phyloP scores from a whole-genome alignment of 1,140 invertebrate genomes.

The Mylabris phalerata region DNA sequence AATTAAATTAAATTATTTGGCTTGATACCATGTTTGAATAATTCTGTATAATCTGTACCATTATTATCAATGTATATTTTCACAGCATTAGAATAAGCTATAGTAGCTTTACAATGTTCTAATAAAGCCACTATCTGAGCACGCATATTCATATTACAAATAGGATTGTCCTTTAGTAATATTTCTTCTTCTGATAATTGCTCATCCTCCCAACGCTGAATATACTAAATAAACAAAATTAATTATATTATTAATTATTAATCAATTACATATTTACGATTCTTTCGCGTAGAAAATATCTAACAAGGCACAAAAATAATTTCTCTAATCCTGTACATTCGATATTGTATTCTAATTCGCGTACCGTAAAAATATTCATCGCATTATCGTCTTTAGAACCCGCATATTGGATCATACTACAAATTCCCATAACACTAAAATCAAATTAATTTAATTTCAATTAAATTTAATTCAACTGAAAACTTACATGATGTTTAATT shows the following conservation, averaged over 20 bases:
- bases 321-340: slow-evolving; percentile 9
- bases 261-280: neutral
- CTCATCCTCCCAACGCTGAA: too few relatives aligned
- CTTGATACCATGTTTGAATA: slow-evolving; percentile 1
- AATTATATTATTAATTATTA: too few relatives aligned
- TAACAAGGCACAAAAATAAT: slow-evolving; percentile 6
- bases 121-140: slow-evolving; percentile 7
- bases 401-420: slow-evolving; percentile 7
- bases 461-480: too few relatives aligned
- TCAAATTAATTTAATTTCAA: neutral
- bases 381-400: slow-evolving; percentile 2
- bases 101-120: neutral
- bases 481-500: slow-evolving; percentile 6
- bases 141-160: slow-evolving; percentile 1
- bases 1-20: neutral
- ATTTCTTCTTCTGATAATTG: neutral
- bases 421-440: neutral
- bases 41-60: neutral
- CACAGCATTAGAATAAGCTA: slow-evolving; percentile 4
- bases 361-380: slow-evolving; percentile 3
- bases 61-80: slow-evolving; percentile 5
- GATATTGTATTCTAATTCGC: neutral
- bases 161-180: slow-evolving; percentile 5
- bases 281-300: neutral
- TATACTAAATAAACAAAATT: too few relatives aligned